Evolutionary conservation across 2,797 vertebrate genomes (phyloP), one percentile per base, ranked within the genome.

Genomic region (Nyctalus aviator): DNA sequence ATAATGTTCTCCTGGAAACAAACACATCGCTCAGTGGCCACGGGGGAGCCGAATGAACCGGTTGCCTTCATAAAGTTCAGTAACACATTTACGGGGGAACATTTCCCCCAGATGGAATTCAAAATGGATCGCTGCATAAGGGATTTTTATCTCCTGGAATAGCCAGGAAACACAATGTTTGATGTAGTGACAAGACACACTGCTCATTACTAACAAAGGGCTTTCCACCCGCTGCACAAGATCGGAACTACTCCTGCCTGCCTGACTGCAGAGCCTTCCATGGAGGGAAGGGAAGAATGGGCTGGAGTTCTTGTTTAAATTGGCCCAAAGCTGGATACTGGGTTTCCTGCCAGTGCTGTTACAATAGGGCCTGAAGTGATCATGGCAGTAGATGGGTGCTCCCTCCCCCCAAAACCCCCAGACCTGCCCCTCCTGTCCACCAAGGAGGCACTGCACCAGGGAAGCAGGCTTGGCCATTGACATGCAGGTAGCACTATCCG

Each of bases 401-500:
- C 27, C 25, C 68, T 53, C n/a, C 25, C 2, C 0, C 41, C 9
- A 0, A 1, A 44, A 6, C 21, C 55, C 84, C 0, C 3, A 37
- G 44, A 41, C 66, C 53, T 32, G 17, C 82, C 75, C 68, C 15
- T 20, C 55, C 77, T 10, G 21, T 76, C 86, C 44, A 69, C 68
- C 17, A 76, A 59, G 82, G 91, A 95, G 91, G 86, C 95, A 48
- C 79, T 73, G 73, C 59, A 72, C 18, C 59, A 11, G 2, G 73
- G 75, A 32, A 95, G 88, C 72, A 0, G 0, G 69, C 91, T 55
- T 96, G 90, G 92, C 98, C 98, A 98, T 98, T 97, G 96, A 95
- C 92, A 98, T 98, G 97, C 97, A 97, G 97, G 96, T 95, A 97
- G 85, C 0, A 37, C 96, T 37, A 37, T 94, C 50, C 69, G 4